phyloP scores from a whole-genome alignment of 2,888 invertebrate genomes.

The Orthosia cruda region DNA sequence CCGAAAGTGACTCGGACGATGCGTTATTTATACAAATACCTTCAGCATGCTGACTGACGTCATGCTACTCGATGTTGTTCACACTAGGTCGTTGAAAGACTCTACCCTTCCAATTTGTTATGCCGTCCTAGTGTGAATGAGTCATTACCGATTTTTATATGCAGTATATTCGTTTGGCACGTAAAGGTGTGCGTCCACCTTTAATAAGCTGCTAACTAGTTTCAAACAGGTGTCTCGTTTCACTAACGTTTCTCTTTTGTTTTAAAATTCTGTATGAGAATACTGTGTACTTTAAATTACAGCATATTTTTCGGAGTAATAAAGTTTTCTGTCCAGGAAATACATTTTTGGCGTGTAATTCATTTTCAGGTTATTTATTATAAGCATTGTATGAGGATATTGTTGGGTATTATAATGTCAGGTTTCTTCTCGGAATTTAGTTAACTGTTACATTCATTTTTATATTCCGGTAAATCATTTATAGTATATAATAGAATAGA shows the following conservation, averaged over 20 bases:
- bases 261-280: constrained; percentile 41
- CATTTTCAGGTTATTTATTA: constrained; percentile 16
- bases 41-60: too few species aligned
- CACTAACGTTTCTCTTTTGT: constrained; percentile 29
- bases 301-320: constrained; percentile 21
- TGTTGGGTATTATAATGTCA: neutral
- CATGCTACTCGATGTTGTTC: too few species aligned
- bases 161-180: neutral
- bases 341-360: neutral
- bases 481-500: too few species aligned
- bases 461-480: neutral
- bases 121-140: neutral
- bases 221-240: constrained; percentile 31
- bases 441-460: neutral
- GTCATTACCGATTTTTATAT: neutral
- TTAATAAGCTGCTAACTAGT: constrained; percentile 25
- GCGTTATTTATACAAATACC: too few species aligned
- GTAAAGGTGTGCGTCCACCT: neutral
- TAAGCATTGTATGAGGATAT: neutral
- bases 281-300: constrained; percentile 21
- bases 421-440: neutral
- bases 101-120: neutral
- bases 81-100: too few species aligned
- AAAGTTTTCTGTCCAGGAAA: constrained; percentile 22
- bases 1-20: too few species aligned